Conservation (phyloP, 2,113 vertebrate genomes). For the Amphilophus citrinellus region DNA sequence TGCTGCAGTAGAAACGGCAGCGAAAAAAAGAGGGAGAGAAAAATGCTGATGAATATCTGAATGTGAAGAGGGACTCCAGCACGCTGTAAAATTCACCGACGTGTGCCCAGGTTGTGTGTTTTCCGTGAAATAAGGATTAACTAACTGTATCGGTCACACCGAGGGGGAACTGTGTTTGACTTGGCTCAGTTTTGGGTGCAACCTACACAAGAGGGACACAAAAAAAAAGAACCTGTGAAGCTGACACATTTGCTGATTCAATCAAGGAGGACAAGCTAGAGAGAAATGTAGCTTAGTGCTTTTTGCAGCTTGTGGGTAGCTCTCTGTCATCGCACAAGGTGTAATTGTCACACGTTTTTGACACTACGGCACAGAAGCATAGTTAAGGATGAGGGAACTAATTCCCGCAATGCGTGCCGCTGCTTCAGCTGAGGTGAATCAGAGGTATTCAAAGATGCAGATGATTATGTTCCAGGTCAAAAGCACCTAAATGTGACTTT, state of each 20-base stretch:
- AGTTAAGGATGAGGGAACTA: not conserved
- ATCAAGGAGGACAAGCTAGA: not conserved
- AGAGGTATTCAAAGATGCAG: not conserved
- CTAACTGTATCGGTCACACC: conserved; percentile 44
- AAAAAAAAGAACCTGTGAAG: conserved; percentile 6
- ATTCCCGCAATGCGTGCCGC: not conserved
- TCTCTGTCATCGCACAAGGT: conserved; percentile 12
- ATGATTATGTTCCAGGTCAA: conserved; percentile 20
- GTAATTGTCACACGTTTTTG: conserved; percentile 4
- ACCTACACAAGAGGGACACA: conserved; percentile 6
- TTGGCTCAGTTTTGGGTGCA: conserved; percentile 35
- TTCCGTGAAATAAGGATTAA: conserved; percentile 46
- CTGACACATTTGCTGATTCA: conserved; percentile 17
- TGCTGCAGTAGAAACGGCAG: not conserved
- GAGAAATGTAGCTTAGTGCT: conserved; percentile 30
- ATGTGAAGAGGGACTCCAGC: not conserved
- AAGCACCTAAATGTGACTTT: conserved; percentile 33
- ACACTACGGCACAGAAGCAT: not conserved
- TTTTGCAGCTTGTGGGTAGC: conserved; percentile 33
- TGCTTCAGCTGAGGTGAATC: not conserved
- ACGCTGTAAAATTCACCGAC: conserved; percentile 26
- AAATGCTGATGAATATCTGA: conserved; percentile 32
- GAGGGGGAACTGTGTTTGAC: conserved; percentile 45
- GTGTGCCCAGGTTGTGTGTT: conserved; percentile 29
- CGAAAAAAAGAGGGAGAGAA: not conserved